phyloP scores from a whole-genome alignment of 1,140 invertebrate species.

The Pseudachorutes palmiensis region DNA sequence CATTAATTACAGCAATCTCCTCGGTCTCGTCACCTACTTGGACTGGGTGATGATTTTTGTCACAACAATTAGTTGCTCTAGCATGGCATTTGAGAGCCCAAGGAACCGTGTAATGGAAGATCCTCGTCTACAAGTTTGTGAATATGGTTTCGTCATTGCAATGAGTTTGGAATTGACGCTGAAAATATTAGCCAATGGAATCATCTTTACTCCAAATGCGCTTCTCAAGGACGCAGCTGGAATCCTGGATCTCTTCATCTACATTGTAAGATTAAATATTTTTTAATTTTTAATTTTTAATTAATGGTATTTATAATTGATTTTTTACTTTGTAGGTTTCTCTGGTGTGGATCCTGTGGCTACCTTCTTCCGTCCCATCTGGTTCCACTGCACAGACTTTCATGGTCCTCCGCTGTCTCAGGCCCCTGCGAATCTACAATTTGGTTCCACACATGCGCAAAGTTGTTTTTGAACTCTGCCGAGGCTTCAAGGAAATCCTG shows the following conservation, averaged over 20 bases:
- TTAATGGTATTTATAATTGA: not conserved
- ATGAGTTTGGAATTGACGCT: constrained; percentile 94
- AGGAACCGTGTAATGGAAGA: constrained; percentile 77
- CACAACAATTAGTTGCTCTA: constrained; percentile 92
- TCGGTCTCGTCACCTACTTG: constrained; percentile 94
- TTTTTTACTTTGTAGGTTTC: constrained; percentile 72
- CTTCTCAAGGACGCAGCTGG: constrained; percentile 96
- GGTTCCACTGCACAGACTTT: constrained; percentile 87
- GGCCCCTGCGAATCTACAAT: constrained; percentile 93
- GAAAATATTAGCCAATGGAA: constrained; percentile 93
- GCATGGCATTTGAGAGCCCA: constrained; percentile 98
- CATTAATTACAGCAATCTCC: constrained; percentile 84
- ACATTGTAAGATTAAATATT: constrained; percentile 60
- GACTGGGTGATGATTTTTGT: constrained; percentile 99
- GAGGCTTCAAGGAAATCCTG: constrained; percentile 99
- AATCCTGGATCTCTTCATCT: constrained; percentile 94
- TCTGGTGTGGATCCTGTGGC: constrained; percentile 90
- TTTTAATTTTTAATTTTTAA: constrained; percentile 14
- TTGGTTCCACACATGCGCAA: constrained; percentile 98
- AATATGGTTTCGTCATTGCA: constrained; percentile 94
- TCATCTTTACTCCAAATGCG: constrained; percentile 98
- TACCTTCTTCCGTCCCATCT: constrained; percentile 82
- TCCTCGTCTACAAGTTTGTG: constrained; percentile 79
- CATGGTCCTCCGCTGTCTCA: constrained; percentile 91
- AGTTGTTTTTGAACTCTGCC: constrained; percentile 95